Percentiles rank a stretch among this genome's conserved stretches.
These are phyloP conservation scores for Corythucha ciliata DNA, from an alignment of 2,888 invertebrate genomes.

Conservation along the genomic window DNA sequence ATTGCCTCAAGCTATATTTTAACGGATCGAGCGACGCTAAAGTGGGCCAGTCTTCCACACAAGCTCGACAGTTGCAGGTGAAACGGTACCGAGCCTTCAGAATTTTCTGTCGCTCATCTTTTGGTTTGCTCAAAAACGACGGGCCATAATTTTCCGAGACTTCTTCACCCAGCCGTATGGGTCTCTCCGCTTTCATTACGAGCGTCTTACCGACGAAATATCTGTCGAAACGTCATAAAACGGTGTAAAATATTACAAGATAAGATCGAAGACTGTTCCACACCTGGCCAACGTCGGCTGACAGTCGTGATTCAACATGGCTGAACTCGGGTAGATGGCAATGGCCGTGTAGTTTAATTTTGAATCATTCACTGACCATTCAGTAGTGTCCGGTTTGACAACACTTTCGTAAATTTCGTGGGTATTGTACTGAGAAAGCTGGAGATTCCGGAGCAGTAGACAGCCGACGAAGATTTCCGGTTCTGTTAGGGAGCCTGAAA, in stretches of 20 bases:
- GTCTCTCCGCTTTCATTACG: conserved; percentile 57
- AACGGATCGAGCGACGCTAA: conserved; percentile 38
- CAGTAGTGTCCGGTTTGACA: conserved; percentile 13
- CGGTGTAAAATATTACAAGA: background rate
- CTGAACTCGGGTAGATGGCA: conserved; percentile 64
- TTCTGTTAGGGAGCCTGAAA: conserved; percentile 43
- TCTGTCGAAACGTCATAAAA: conserved; percentile 42
- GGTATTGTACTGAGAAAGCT: conserved; percentile 74
- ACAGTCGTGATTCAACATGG: conserved; percentile 77
- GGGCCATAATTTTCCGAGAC: conserved; percentile 80
- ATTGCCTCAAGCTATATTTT: conserved; percentile 5
- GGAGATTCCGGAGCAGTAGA: conserved; percentile 58
- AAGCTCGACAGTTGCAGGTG: conserved; percentile 61
- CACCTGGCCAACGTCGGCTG: conserved; percentile 66
- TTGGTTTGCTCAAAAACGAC: conserved; percentile 52
- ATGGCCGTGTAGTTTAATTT: conserved; percentile 50
- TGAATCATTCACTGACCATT: conserved; percentile 18
- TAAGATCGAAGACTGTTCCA: background rate
- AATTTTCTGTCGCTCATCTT: conserved; percentile 52
- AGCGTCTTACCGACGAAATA: conserved; percentile 66
- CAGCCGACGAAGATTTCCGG: conserved; percentile 54
- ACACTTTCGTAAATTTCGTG: conserved; percentile 64
- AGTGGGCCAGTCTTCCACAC: conserved; percentile 64
- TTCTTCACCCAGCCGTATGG: conserved; percentile 54
- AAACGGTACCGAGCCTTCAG: conserved; percentile 56